These are phyloP conservation scores for Alca torda DNA, from an alignment of 2,797 vertebrate genomes.

Conservation along the genomic window DNA sequence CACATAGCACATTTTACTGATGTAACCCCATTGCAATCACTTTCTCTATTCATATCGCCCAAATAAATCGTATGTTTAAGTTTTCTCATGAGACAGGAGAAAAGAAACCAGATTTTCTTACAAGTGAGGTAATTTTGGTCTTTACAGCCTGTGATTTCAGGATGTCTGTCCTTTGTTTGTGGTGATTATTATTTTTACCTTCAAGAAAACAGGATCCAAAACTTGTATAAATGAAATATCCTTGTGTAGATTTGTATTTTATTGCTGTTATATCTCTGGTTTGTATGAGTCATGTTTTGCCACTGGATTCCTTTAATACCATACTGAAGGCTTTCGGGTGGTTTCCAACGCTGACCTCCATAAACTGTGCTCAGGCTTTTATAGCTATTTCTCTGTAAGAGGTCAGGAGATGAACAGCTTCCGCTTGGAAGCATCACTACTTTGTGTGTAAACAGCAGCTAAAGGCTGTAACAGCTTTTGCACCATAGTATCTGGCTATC, in stretches of 20 bases:
- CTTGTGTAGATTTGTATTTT: neutral
- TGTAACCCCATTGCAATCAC: neutral
- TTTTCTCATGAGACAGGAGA: neutral
- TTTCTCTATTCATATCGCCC: neutral
- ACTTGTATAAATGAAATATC: neutral
- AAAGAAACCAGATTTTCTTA: neutral
- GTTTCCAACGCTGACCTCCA: neutral
- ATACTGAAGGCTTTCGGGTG: neutral
- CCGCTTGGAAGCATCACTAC: neutral
- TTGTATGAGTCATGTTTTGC: neutral
- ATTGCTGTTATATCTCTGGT: neutral
- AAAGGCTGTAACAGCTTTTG: neutral
- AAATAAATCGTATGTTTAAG: neutral
- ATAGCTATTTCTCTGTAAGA: neutral
- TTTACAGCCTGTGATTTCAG: neutral
- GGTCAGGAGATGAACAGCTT: neutral
- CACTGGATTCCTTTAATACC: neutral
- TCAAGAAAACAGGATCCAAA: neutral
- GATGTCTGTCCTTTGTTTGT: neutral
- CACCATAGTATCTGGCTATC: neutral
- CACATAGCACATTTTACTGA: neutral
- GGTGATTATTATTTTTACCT: neutral
- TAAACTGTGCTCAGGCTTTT: neutral
- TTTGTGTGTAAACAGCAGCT: neutral
- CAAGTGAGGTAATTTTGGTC: neutral